A percentile compares a stretch with the other conserved stretches of the same genome.
phyloP scores from a whole-genome alignment of 2,113 vertebrate species.

The Pterophyllum scalare region DNA sequence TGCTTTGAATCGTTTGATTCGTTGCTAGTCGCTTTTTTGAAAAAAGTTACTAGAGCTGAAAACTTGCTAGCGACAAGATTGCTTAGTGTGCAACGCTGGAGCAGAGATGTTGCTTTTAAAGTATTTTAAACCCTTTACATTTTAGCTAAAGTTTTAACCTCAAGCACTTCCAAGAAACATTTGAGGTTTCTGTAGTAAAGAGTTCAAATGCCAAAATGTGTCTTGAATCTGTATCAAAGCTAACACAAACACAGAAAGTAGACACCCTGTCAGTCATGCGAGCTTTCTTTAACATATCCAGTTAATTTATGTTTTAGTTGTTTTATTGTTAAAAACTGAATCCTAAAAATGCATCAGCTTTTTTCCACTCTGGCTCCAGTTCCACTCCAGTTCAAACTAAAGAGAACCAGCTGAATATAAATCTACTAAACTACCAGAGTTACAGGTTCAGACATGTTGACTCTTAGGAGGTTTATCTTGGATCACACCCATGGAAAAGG shows the following conservation, averaged over 20 bases:
- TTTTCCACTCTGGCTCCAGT: background rate
- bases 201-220: background rate
- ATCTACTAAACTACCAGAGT: background rate
- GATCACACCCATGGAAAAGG: constrained; percentile 30
- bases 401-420: background rate
- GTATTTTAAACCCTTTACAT: background rate
- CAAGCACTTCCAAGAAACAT: background rate
- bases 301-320: background rate
- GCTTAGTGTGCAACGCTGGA: background rate
- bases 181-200: background rate
- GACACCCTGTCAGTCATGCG: background rate
- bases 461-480: background rate
- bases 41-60: too few relatives aligned
- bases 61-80: too few relatives aligned
- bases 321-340: background rate
- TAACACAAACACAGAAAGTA: background rate
- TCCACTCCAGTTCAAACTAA: background rate
- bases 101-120: background rate
- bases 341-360: background rate
- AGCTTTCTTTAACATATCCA: background rate
- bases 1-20: too few relatives aligned
- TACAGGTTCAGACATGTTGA: constrained; percentile 23
- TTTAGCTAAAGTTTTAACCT: background rate
- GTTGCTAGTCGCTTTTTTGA: too few relatives aligned
- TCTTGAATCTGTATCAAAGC: background rate